Base-by-base conservation (phyloP, 1,140 invertebrate genomes). In the Brachionus koreanus region DNA sequence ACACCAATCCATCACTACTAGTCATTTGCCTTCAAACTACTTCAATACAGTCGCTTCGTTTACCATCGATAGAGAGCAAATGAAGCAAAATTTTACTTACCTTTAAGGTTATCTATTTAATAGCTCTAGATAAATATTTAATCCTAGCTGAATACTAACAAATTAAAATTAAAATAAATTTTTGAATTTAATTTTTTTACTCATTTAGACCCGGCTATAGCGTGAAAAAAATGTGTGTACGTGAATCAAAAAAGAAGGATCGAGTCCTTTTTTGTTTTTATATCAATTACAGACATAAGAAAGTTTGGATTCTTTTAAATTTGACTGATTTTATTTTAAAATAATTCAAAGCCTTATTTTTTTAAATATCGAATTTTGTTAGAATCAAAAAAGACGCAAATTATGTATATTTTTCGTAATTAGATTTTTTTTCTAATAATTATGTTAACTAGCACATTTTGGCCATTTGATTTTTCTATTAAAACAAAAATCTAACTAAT, bases 51-150 rank as follows among this genome's bases (percentile, higher is more conserved):
- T 74, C 9, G 25, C 69, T 12, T 74, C 69, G 42, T 74, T 74
- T 29, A 74, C 69, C n/a, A 74, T 74, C 16, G 69, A 74, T 46
- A 74, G 43, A 9, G 43, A 74, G 23, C 69, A 74, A 46, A 74
- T 74, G 69, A 74, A 46, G 9, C 16, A 13, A 74, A 74, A 74
- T 46, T 74, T 74, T 13, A 46, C 33, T 69, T 39, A 69, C 39
- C 37, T 69, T 16, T 69, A 69, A 69, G 65, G 65, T 69, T 69
- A 39, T 33, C 63, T 33, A 65, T 65, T 33, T 12, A 65, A 65
- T n/a, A 37, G 25, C 33, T 65, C 13, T 65, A 65, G 63, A 65
- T 19, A 33, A 65, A 65, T 33, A 33, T n/a, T n/a, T 65, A 33
- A 29, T 33, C 9, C 12, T 33, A 33, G 25, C 33, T 37, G 9